Conservation (phyloP, 2,797 vertebrate genomes). For the Sebastes trivittatus region DNA sequence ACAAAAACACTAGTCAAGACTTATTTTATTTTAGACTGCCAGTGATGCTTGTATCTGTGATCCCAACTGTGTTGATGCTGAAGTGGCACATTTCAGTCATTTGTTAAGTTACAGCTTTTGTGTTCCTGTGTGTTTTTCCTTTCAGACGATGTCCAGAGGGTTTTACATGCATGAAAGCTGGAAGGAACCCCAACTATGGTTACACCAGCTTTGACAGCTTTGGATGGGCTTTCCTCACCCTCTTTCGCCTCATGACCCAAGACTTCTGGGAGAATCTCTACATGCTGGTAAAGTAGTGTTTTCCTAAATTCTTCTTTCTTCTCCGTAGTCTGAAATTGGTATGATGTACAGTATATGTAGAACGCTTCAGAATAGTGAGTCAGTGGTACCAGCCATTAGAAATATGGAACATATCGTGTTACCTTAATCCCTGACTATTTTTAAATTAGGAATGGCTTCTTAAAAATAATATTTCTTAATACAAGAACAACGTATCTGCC, state of each 20-base stretch:
- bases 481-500: neutral
- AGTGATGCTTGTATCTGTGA: neutral
- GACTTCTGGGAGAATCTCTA: constrained; percentile 99
- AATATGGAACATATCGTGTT: neutral
- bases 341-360: neutral
- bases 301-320: neutral
- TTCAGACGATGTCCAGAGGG: constrained; percentile 88
- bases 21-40: neutral
- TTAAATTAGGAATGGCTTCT: neutral
- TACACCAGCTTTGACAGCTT: constrained; percentile 99
- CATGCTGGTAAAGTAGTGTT: constrained; percentile 85
- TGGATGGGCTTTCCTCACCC: constrained; percentile 97
- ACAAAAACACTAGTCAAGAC: neutral
- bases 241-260: constrained; percentile 99
- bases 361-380: neutral
- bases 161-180: constrained; percentile 96
- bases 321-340: neutral
- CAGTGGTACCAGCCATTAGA: neutral
- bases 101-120: neutral
- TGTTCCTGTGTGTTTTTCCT: constrained; percentile 10
- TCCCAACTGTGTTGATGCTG: neutral
- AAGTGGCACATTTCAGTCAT: neutral
- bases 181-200: constrained; percentile 96
- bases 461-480: neutral
- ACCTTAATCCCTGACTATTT: neutral